A percentile compares a stretch with the other conserved stretches of the same genome.
These are phyloP conservation scores for Idaea biselata DNA, from an alignment of 2,888 invertebrate genomes.

Conservation along the genomic window DNA sequence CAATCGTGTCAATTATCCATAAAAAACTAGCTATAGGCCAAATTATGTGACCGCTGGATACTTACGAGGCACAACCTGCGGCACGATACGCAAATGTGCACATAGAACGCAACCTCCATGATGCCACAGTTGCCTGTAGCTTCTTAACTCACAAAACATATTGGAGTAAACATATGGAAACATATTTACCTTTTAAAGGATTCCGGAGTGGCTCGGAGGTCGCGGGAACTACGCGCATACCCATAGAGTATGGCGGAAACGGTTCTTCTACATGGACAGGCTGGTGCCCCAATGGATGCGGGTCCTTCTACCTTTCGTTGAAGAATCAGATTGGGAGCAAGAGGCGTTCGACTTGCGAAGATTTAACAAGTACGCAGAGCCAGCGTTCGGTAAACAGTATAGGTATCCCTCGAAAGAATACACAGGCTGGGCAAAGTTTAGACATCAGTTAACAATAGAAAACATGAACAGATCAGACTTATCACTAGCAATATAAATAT, in stretches of 20 bases:
- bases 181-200: conserved; percentile 34
- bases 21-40: no score
- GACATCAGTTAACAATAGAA: conserved; percentile 37
- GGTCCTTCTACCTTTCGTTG: conserved; percentile 43
- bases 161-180: no score
- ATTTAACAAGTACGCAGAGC: conserved; percentile 51
- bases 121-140: no score
- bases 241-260: conserved; percentile 50
- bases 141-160: no score
- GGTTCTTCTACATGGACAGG: conserved; percentile 58
- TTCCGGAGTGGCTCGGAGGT: conserved; percentile 57
- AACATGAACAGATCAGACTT: conserved; percentile 25
- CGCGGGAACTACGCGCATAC: conserved; percentile 49
- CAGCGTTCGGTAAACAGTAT: conserved; percentile 56
- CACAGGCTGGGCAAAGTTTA: neutral
- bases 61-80: no score
- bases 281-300: conserved; percentile 55
- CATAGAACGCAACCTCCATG: no score
- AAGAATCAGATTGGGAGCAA: conserved; percentile 48
- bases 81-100: no score
- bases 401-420: conserved; percentile 37
- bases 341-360: conserved; percentile 45
- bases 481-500: neutral
- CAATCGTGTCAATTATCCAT: no score
- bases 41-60: no score